Evolutionary conservation across 64 coral and sea anemone genomes (phyloP).

Genomic region (Cladopsammia gracilis): DNA sequence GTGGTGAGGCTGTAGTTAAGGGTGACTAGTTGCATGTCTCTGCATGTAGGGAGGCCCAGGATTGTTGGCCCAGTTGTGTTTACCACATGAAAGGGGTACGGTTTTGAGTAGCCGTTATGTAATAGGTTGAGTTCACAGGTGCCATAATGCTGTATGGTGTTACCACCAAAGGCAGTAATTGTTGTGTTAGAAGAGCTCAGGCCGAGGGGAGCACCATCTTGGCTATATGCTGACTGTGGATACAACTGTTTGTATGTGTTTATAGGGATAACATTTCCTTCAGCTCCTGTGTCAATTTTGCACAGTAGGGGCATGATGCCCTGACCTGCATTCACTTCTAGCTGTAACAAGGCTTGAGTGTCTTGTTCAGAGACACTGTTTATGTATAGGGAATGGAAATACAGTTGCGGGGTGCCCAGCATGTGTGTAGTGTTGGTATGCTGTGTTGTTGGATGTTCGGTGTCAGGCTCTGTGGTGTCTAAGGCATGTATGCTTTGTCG

Average conservation of each 20-base stretch:
- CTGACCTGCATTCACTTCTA: slow-evolving; percentile 68
- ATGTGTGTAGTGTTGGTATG: slow-evolving; percentile 10
- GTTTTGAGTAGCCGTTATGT: slow-evolving; percentile 21
- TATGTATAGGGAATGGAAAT: slow-evolving; percentile 55
- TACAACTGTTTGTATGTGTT: slow-evolving; percentile 31
- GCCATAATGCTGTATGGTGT: slow-evolving; percentile 62
- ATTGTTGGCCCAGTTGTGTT: slow-evolving; percentile 55
- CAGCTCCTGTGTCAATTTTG: slow-evolving; percentile 68
- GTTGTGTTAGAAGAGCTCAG: slow-evolving; percentile 3
- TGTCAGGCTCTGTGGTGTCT: no score
- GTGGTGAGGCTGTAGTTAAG: slow-evolving; percentile 13
- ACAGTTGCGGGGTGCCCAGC: slow-evolving; percentile 22
- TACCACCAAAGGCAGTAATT: slow-evolving; percentile 67
- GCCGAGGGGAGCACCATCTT: background rate
- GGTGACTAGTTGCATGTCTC: slow-evolving; percentile 55
- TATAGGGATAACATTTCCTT: slow-evolving; percentile 49
- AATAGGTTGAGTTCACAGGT: slow-evolving; percentile 59
- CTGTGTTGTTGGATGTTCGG: no score
- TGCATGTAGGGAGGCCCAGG: slow-evolving; percentile 57
- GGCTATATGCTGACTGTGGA: slow-evolving; percentile 8
- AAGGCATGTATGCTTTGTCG: background rate
- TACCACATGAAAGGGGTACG: slow-evolving; percentile 52
- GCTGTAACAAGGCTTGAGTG: slow-evolving; percentile 40
- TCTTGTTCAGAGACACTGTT: slow-evolving; percentile 3
- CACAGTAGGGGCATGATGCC: slow-evolving; percentile 38